A percentile compares a stretch with the other conserved stretches of the same genome.
Conservation (phyloP, 2,888 invertebrate genomes). For the Sminthurides aquaticus region DNA sequence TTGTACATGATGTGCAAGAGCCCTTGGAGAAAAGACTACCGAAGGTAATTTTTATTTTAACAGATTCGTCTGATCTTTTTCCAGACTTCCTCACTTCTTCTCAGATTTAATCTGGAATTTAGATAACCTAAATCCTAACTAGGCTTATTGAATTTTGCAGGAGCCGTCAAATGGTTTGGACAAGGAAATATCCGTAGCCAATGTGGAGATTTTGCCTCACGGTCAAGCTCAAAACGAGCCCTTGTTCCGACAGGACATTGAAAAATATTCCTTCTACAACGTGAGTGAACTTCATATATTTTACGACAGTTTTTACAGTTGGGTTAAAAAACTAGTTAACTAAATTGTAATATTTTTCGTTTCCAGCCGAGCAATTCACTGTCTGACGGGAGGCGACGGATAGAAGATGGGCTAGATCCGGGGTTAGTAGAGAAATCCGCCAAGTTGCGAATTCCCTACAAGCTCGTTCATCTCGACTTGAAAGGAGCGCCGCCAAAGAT, state of each 20-base stretch:
- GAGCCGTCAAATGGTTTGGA: too few relatives aligned
- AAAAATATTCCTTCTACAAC: constrained; percentile 6
- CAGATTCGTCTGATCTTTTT: too few relatives aligned
- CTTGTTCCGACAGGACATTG: constrained; percentile 19
- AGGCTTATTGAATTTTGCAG: too few relatives aligned
- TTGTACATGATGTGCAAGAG: too few relatives aligned
- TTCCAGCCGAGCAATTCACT: not conserved
- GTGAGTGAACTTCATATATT: too few relatives aligned
- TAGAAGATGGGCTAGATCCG: not conserved
- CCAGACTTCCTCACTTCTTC: too few relatives aligned
- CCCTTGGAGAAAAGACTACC: too few relatives aligned
- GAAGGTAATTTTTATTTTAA: too few relatives aligned
- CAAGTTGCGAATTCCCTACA: constrained; percentile 27
- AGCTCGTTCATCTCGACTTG: constrained; percentile 51
- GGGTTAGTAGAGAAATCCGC: not conserved
- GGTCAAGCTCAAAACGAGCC: constrained; percentile 6
- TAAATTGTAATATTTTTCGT: not conserved
- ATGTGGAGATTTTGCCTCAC: constrained; percentile 8
- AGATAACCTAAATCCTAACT: too few relatives aligned
- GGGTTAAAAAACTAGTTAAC: not conserved
- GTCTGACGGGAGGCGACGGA: not conserved
- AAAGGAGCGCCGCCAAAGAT: constrained; percentile 53
- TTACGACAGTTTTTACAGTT: not conserved
- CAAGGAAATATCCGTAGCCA: too few relatives aligned
- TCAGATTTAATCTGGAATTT: too few relatives aligned